Base-by-base conservation (phyloP, 2,888 invertebrate species). In the Cenopis cana region DNA sequence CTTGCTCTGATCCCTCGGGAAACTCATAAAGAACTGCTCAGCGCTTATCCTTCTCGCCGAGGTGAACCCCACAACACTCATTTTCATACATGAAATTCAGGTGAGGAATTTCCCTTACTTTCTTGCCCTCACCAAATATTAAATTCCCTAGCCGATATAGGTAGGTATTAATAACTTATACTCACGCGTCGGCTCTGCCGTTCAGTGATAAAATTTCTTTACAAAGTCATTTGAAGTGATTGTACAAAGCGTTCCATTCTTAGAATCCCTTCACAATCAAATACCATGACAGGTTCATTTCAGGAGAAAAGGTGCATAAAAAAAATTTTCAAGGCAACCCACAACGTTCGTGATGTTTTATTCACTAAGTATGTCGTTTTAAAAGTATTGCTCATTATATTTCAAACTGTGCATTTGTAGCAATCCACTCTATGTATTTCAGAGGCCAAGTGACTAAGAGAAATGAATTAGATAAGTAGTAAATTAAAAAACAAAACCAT, bases 151-250 rank as follows among this genome's bases (percentile, higher is more conserved):
- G 78, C 78, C 76, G 78, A 79, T 79, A n/a, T n/a, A n/a, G n/a
- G n/a, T n/a, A n/a, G n/a, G 81, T 86, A 87, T 88, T 86, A 89
- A 88, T 88, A 88, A 72, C 88, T 84, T 82, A 83, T 83, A 83
- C 82, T 83, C 85, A 82, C 81, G 79, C 78, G 74, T 77, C 74
- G 77, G 70, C 65, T 73, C 72, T 78, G 67, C 60, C 56, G 60
- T 61, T 71, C 76, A 75, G 80, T 78, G 76, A 78, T 77, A 80
- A 84, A 85, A 85, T 82, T 84, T 83, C 77, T 84, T 79, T 76
- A 80, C 77, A 81, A 82, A 85, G 80, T 85, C 81, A 87, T 88
- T 86, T 83, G 80, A 81, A 82, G 81, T 84, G 86, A 88, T 87
- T 88, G 86, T 83, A 84, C 86, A 88, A 89, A 88, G 87, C 81